These are phyloP conservation scores for Graptemys geographica DNA, from an alignment of 2,797 vertebrate species.

Conservation along the genomic window DNA sequence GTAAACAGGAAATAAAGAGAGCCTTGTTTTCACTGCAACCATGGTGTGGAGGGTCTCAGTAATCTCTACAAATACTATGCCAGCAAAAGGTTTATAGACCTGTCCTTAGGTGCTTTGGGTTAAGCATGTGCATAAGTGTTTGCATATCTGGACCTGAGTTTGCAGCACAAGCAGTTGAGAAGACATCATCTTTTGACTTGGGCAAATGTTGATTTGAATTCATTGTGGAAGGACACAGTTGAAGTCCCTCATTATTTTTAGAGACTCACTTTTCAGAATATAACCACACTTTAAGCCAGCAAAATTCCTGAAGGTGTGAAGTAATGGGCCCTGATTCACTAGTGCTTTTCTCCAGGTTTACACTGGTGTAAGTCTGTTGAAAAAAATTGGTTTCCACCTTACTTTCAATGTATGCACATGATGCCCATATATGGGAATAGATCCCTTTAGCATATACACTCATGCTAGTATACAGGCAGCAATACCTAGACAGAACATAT, in stretches of 20 bases:
- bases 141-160: not conserved
- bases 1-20: not conserved
- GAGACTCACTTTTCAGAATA: not conserved
- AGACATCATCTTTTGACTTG: not conserved
- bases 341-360: not conserved
- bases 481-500: not conserved
- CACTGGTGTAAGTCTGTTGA: not conserved
- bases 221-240: not conserved
- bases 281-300: fast-evolving
- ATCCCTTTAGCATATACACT: not conserved
- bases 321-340: not conserved
- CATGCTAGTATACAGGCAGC: not conserved
- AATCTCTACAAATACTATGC: not conserved
- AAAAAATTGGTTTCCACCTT: fast-evolving
- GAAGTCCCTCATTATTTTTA: not conserved
- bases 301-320: not conserved
- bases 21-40: not conserved
- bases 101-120: not conserved
- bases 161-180: not conserved
- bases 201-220: not conserved
- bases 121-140: not conserved
- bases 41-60: not conserved
- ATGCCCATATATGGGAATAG: not conserved
- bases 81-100: not conserved
- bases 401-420: not conserved